Evolutionary conservation across 2,113 vertebrate genomes (phyloP), one percentile per base, ranked within the genome.

Genomic region (Nyctereutes procyonoides): DNA sequence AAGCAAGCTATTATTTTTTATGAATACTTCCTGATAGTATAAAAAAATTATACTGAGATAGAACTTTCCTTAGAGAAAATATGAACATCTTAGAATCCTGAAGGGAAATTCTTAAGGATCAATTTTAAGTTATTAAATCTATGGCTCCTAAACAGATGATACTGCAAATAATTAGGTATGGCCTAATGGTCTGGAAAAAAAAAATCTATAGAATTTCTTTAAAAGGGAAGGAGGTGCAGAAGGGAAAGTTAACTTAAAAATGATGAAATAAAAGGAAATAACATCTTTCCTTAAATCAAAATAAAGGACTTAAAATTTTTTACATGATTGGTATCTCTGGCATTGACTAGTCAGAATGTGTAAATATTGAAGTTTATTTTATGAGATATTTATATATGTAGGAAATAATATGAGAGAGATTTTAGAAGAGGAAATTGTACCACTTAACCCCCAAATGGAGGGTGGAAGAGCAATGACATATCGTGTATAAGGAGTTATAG

Each of bases 1-100:
- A 83, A 88, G 51, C 69, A 93, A 90, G 15, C 43, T 87, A 63
- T 82, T 20, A 43, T 63, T 88, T 92, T 93, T 95, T 53, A 63
- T 16, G 14, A 88, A 63, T 67, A 84, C 88, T 87, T 94, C 83
- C 76, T 56, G 28, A 74, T 38, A 76, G 20, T 60, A 71, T 73
- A 43, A 69, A 95, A 84, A 55, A 69, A 62, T 62, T 55, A 84
- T 6, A 92, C 32, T 69, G 88, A 60, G 51, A 88, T 11, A 69
- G 19, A 74, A 35, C 3, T 24, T 30, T 79, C n/a, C 62, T 62
- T 30, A 38, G 38, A 63, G 63, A 89, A 88, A 93, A 80, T 58
- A 90, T 17, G 56, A 20, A 58, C 43, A 58, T 89, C n/a, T 73
- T 63, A 56, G 53, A 79, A 63, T 79, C 77, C 22, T 53, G 5